phyloP scores from a whole-genome alignment of 2,113 vertebrate genomes.

The Paracanthobrama guichenoti region DNA sequence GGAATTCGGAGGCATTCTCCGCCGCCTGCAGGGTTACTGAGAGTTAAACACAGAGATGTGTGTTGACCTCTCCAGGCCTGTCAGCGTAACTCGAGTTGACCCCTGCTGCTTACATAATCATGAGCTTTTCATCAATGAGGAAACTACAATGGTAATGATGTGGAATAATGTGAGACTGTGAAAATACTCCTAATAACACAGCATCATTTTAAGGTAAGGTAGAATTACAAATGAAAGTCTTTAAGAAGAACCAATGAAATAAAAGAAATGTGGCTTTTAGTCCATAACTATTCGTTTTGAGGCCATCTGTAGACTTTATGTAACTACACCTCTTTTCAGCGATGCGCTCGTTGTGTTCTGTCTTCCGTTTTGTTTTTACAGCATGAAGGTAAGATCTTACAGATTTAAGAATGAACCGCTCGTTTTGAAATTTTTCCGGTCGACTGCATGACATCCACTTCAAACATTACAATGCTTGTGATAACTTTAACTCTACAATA shows the following conservation, averaged over 20 bases:
- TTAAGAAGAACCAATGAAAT: background rate
- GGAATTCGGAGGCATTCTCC: slow-evolving; percentile 45
- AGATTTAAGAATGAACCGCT: too few species aligned
- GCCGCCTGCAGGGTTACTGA: slow-evolving; percentile 63
- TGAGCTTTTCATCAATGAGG: background rate
- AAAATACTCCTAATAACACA: background rate
- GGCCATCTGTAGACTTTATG: too few species aligned
- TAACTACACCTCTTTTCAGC: too few species aligned
- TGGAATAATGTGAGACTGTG: background rate
- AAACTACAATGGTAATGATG: slow-evolving; percentile 5
- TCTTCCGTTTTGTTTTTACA: too few species aligned
- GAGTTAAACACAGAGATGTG: slow-evolving; percentile 21
- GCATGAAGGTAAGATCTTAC: too few species aligned
- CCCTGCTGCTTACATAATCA: slow-evolving; percentile 10
- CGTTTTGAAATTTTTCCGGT: too few species aligned
- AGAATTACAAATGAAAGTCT: background rate
- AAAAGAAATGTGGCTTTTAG: background rate
- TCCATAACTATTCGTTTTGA: too few species aligned
- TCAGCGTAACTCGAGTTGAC: background rate
- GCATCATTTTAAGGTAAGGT: too few species aligned
- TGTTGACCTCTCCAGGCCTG: background rate
- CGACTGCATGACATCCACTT: too few species aligned
- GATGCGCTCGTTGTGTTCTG: too few species aligned
- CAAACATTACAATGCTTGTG: too few species aligned
- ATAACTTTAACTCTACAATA: too few species aligned